Conservation (phyloP, 2,888 invertebrate species). For the Didymodactylos carnosus region DNA sequence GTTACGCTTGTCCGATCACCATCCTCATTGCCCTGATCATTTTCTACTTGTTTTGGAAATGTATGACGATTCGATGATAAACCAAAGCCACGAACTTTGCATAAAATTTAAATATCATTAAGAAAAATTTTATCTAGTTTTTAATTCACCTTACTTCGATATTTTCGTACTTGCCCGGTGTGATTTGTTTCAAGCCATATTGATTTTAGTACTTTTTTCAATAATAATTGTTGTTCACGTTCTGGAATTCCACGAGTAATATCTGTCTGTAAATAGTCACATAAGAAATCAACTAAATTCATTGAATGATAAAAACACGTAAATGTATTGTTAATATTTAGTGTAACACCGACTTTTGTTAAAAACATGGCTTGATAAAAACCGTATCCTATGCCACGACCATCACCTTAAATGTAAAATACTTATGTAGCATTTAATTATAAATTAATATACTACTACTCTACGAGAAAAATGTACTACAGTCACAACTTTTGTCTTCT, state of each 20-base stretch:
- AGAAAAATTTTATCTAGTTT: too few species aligned
- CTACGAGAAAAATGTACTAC: too few species aligned
- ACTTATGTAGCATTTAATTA: too few species aligned
- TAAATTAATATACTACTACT: too few species aligned
- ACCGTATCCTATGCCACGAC: not conserved
- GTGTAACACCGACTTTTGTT: not conserved
- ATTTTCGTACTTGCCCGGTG: not conserved
- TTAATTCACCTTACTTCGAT: too few species aligned
- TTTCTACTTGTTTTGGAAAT: not conserved
- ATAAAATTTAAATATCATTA: too few species aligned
- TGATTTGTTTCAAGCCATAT: not conserved
- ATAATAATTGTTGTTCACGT: not conserved
- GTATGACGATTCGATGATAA: not conserved
- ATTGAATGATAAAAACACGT: not conserved
- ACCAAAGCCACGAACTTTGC: conserved; percentile 1
- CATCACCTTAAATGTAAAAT: not conserved
- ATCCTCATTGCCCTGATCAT: not conserved
- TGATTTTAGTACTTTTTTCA: not conserved
- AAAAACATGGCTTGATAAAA: not conserved
- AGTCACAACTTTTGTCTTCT: too few species aligned
- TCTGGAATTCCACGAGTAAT: not conserved
- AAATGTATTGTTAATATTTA: not conserved
- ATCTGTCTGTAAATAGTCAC: not conserved
- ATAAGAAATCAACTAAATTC: not conserved
- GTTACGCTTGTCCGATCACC: not conserved